A percentile compares a stretch with the other conserved stretches of the same genome.
Evolutionary conservation across 2,888 invertebrate genomes (phyloP).

Genomic region (Diachrysia chrysitis): DNA sequence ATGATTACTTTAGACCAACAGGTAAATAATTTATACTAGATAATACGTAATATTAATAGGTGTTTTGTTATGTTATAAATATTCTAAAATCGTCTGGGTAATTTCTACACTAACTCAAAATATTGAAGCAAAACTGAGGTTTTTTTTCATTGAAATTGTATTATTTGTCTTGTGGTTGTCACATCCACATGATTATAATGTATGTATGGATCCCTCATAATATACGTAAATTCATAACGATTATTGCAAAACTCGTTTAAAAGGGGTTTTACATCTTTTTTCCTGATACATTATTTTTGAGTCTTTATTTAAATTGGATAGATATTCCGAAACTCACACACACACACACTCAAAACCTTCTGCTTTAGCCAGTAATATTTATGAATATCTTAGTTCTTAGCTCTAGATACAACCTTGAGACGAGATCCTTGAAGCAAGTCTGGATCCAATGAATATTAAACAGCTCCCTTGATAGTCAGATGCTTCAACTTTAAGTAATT

Average conservation of each 20-base stretch:
- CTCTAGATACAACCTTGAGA: constrained; percentile 45
- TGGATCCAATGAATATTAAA: constrained; percentile 57
- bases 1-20: neutral
- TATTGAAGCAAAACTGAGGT: too few relatives aligned
- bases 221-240: too few relatives aligned
- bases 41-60: constrained; percentile 1
- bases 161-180: too few relatives aligned
- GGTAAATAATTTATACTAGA: neutral
- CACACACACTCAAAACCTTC: too few relatives aligned
- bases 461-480: constrained; percentile 41
- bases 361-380: neutral
- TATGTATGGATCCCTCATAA: too few relatives aligned
- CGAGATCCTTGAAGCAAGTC: constrained; percentile 50
- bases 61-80: neutral
- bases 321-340: too few relatives aligned
- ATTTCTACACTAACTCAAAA: neutral
- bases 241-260: too few relatives aligned
- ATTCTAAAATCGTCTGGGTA: neutral
- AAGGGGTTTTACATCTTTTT: too few relatives aligned
- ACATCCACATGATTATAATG: too few relatives aligned
- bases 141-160: too few relatives aligned
- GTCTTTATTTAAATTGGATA: too few relatives aligned
- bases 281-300: too few relatives aligned
- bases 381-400: constrained; percentile 31
- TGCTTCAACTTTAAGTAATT: constrained; percentile 37